Base-by-base conservation (phyloP, 2,888 invertebrate genomes). In the Melanargia galathea region DNA sequence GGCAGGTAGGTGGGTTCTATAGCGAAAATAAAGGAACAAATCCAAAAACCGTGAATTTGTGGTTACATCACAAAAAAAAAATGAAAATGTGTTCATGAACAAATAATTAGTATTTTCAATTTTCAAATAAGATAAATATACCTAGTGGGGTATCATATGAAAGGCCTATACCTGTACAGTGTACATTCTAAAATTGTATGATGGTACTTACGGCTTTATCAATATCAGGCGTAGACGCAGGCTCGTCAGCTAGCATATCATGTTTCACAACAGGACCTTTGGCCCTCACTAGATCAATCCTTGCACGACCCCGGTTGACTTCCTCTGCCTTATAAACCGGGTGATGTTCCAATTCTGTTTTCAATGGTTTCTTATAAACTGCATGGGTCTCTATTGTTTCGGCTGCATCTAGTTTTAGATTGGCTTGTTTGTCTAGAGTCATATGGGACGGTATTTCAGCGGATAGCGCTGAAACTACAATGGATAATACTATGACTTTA, bases 211-310 rank as follows among this genome's bases (percentile, higher is more conserved):
- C 90, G 63, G 80, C 72, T 81, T 83, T 82, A 43, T 85, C 85
- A n/a, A 83, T 74, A 70, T 86, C 88, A 38, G 81, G 74, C 1
- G 75, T 59, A 4, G 52, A 70, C 24, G 62, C 65, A 4, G 83
- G 83, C 63, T 87, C 85, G 64, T 91, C 90, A 22, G 86, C 81
- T 20, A 90, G 62, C 89, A 90, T 89, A 35, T 87, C 87, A 71
- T 88, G 82, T 61, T 83, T 86, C 2, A 84, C 78, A 18, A 83
- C 77, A 2, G 84, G 79, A 7, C 81, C 82, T 16, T 66, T 71
- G 1, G 87, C 69, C 57, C 78, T 81, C 0, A 87, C 85, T 54
- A 84, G 84, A 67, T 84, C 80, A 38, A 87, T 80, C 63, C 81
- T 80, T 0, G 81, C 84, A 61, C 89, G 75, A 13, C 81, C 84